These are phyloP conservation scores for Ciconia boyciana DNA, from an alignment of 2,113 vertebrate species.

Conservation along the genomic window DNA sequence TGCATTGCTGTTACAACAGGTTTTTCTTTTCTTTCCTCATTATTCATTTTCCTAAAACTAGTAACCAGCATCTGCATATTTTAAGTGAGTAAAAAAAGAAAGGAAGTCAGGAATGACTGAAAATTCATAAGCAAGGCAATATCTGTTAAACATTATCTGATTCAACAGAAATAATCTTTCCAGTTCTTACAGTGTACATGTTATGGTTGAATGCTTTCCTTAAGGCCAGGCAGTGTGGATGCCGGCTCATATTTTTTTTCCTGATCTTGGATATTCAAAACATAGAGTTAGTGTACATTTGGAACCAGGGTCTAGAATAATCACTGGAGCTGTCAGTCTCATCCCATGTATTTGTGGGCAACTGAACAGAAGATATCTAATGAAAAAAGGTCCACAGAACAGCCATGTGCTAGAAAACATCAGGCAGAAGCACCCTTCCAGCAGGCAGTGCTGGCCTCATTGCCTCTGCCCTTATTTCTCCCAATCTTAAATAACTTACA, in stretches of 20 bases:
- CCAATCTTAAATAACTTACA: not conserved
- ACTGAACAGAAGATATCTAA: not conserved
- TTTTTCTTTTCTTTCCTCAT: not conserved
- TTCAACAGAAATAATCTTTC: not conserved
- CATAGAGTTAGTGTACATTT: not conserved
- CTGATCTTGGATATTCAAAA: not conserved
- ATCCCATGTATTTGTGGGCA: not conserved
- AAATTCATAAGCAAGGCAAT: not conserved
- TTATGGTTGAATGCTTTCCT: not conserved
- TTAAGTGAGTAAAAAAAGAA: not conserved
- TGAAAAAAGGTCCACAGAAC: not conserved
- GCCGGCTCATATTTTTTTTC: not conserved
- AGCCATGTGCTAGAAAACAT: not conserved
- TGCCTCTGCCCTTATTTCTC: not conserved
- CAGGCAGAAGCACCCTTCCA: not conserved
- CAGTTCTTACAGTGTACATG: not conserved
- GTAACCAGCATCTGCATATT: not conserved
- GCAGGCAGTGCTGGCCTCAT: not conserved
- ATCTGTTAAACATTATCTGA: not conserved
- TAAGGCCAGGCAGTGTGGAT: not conserved
- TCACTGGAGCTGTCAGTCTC: not conserved
- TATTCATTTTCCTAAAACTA: not conserved
- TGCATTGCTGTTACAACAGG: not conserved
- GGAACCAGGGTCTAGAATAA: not conserved
- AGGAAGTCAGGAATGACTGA: not conserved